phyloP scores from a whole-genome alignment of 2,888 invertebrate species.

The Scaptomyza caliginosa region DNA sequence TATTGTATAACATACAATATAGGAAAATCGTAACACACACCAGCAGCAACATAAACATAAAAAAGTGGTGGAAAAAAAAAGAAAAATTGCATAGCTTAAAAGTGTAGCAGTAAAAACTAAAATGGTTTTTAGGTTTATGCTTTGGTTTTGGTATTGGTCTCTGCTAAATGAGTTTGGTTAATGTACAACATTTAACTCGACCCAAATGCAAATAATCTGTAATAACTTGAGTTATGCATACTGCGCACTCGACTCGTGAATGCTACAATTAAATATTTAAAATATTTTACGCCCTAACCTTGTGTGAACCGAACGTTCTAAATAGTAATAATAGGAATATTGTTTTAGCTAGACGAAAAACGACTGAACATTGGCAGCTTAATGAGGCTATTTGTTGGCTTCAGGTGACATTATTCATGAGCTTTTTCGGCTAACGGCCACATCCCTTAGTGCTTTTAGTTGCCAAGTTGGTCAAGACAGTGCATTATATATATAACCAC shows the following conservation, averaged over 20 bases:
- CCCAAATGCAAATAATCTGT: background rate
- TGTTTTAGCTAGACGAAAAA: slow-evolving; percentile 17
- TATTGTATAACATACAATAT: background rate
- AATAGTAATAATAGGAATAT: background rate
- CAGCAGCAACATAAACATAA: too few species aligned
- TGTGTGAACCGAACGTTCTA: background rate
- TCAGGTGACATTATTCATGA: slow-evolving; percentile 56
- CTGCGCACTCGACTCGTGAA: background rate
- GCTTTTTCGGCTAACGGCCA: slow-evolving; percentile 6
- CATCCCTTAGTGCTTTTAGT: background rate
- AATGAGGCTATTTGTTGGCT: slow-evolving; percentile 48
- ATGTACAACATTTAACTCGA: background rate
- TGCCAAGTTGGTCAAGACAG: background rate
- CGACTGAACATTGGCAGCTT: slow-evolving; percentile 32
- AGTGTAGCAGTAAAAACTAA: slow-evolving; percentile 8
- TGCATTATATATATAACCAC: slow-evolving; percentile 12
- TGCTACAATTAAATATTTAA: slow-evolving; percentile 5
- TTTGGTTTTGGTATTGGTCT: background rate
- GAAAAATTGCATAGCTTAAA: background rate
- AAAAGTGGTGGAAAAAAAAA: too few species aligned
- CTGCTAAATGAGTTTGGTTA: background rate
- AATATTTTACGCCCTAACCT: slow-evolving; percentile 3
- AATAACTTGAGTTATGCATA: slow-evolving; percentile 10
- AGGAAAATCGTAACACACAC: background rate
- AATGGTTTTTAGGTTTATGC: background rate